A percentile compares a stretch with the other conserved stretches of the same genome.
Conservation (phyloP, 2,113 vertebrate genomes). For the Podarcis raffonei region DNA sequence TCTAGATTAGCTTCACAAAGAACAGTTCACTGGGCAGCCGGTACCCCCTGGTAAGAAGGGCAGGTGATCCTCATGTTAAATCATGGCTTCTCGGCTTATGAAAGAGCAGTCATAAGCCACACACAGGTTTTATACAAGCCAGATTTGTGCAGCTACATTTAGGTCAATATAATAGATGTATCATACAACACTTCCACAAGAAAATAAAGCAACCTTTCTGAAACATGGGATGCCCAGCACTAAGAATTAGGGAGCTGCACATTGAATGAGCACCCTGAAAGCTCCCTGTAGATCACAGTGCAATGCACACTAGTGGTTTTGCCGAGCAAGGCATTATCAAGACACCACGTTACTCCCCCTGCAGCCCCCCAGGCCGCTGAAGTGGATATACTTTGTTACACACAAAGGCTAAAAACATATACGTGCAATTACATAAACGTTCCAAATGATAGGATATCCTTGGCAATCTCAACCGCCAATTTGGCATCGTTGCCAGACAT, state of each 20-base stretch:
- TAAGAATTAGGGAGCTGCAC: neutral
- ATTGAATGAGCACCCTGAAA: constrained; percentile 24
- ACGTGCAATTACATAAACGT: constrained; percentile 39
- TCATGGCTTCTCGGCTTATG: too few relatives aligned
- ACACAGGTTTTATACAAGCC: too few relatives aligned
- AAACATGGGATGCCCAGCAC: neutral
- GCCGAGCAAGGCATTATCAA: neutral
- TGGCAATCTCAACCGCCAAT: constrained; percentile 56
- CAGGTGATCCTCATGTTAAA: too few relatives aligned
- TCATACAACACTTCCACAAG: constrained; percentile 16
- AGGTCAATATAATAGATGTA: too few relatives aligned
- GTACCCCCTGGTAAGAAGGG: too few relatives aligned
- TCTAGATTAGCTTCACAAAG: too few relatives aligned
- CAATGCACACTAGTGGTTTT: constrained; percentile 1
- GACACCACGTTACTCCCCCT: neutral
- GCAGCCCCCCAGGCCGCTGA: constrained; percentile 11
- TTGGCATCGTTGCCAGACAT: constrained; percentile 45
- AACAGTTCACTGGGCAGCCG: too few relatives aligned
- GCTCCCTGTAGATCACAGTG: neutral
- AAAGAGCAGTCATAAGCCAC: too few relatives aligned
- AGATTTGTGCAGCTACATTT: too few relatives aligned
- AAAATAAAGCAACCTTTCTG: constrained; percentile 30
- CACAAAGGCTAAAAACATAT: constrained; percentile 40
- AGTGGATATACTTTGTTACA: neutral
- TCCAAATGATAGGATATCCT: constrained; percentile 42